Base-by-base conservation (phyloP, 1,140 invertebrate genomes). In the Rhopalosiphum padi region DNA sequence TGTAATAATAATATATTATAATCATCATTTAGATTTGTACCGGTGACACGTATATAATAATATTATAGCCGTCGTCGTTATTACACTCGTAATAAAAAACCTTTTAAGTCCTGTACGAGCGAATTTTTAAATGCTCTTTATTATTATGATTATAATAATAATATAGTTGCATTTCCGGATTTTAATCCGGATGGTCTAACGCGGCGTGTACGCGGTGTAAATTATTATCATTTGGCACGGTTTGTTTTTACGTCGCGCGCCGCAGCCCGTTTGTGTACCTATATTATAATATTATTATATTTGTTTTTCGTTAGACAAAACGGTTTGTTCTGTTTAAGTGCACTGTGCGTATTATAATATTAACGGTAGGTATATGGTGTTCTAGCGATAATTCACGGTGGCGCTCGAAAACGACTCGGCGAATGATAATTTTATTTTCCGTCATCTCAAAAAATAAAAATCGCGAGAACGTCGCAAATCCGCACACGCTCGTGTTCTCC, bases 101-200 rank as follows among this genome's bases (percentile, higher is more conserved):
- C 37, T 90, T 90, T 90, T 60, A 90, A 55, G 25, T 60, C 11
- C 25, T n/a, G 48, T 35, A 35, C 35, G n/a, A 53, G 88, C 37
- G 53, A n/a, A 55, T 90, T 60, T 60, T 60, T 90, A 90, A 77
- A 90, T 60, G 53, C 53, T 90, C 15, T 90, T 90, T 55, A 90
- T 60, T n/a, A 53, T 41, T 25, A 48, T 88, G 53, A 37, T 88
- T n/a, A 53, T 41, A 37, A 48, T 88, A 88, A 37, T 88, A 53
- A 37, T 88, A 88, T 90, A 30, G 53, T 55, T 23, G 23, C 18
- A 9, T 25, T 11, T 90, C 55, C n/a, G 35, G 87, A 41, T 90
- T 90, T 90, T 90, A 90, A 90, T 55, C 88, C 53, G 48, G 35
- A 21, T 53, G 48, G n/a, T 37, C n/a, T 35, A 37, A 53, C 21